Evolutionary conservation across 2,888 invertebrate genomes (phyloP), one percentile per base, ranked within the genome.

Genomic region (Lysandra coridon): DNA sequence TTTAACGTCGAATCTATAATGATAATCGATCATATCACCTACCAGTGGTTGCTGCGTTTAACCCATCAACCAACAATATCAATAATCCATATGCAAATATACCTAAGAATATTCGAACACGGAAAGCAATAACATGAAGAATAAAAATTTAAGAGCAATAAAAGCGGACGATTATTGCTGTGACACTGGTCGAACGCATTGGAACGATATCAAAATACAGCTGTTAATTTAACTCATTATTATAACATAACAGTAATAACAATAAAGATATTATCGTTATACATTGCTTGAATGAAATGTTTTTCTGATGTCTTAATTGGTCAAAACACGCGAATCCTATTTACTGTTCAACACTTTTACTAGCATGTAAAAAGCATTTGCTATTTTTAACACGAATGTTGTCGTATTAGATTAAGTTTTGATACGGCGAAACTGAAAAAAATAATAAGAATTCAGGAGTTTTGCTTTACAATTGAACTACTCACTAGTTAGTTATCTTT

Each of bases 141-240:
- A 81, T 82, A 81, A 81, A 83, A 81, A 79, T 81, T 81, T 80
- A 79, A 81, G 69, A 33, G 79, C 80, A 79, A 81, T 83, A 80
- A 81, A 81, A 80, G 79, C 81, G 81, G 73, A 83, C 80, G 81
- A 83, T 80, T 80, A 81, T 78, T 80, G 80, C 80, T 78, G 64
- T 79, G 53, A 78, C 81, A 80, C 79, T 79, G 79, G 81, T 81
- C 76, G 79, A 74, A 81, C 78, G 76, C 81, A 82, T 80, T 83
- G 83, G 83, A 83, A 81, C 82, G 82, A 76, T 80, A 81, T 82
- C 83, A 83, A 83, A 83, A 79, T 80, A 79, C 80, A 80, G 80
- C 76, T 79, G 77, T 80, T 82, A 78, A 82, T 82, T 81, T 82
- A 80, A 81, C 81, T 80, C 80, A 82, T 81, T 80, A 82, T 82